A percentile compares a stretch with the other conserved stretches of the same genome.
Evolutionary conservation across 2,113 vertebrate species (phyloP).

Genomic region (Neomonachus schauinslandi): DNA sequence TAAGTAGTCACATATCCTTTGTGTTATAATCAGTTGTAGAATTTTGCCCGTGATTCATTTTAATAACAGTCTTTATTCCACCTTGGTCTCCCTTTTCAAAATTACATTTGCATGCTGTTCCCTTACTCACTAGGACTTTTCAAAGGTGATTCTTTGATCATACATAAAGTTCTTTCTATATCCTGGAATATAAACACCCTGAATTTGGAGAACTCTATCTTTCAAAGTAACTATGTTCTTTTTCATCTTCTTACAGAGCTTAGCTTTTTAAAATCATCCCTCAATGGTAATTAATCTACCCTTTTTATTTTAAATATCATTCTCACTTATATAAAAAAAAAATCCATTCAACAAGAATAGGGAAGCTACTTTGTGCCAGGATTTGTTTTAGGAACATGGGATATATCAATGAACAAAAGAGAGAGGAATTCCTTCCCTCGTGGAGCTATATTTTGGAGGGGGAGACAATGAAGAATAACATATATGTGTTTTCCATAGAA

Average conservation of each 20-base stretch:
- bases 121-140: not conserved
- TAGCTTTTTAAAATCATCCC: not conserved
- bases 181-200: not conserved
- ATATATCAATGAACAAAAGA: not conserved
- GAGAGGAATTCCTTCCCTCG: not conserved
- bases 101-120: not conserved
- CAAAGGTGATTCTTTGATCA: not conserved
- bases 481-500: not conserved
- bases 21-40: not conserved
- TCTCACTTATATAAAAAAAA: not conserved
- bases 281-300: not conserved
- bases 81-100: not conserved
- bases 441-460: not conserved
- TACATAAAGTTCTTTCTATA: not conserved
- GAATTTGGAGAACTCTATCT: not conserved
- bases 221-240: not conserved
- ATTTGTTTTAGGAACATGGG: not conserved
- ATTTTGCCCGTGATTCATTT: conserved; percentile 18
- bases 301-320: conserved; percentile 42
- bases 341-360: not conserved
- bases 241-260: not conserved
- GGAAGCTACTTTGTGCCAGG: not conserved
- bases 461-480: not conserved
- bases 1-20: not conserved
- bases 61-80: not conserved